These are phyloP conservation scores for Drosophila chauvacae DNA, from an alignment of 1,140 invertebrate species.

Conservation along the genomic window DNA sequence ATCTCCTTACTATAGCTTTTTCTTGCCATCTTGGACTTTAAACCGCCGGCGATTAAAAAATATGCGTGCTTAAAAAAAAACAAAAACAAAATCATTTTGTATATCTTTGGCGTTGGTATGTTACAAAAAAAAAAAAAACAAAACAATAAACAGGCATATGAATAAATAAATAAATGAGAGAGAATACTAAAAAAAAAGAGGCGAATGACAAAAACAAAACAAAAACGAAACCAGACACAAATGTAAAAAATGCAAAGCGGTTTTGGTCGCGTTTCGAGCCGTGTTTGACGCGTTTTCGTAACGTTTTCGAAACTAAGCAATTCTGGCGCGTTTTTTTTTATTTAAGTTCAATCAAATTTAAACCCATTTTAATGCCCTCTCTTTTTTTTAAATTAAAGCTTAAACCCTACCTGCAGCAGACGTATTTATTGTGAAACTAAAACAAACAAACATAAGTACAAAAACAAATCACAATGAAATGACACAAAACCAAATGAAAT, in stretches of 20 bases:
- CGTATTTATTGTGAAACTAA: conserved; percentile 61
- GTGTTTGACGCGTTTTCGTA: conserved; percentile 21
- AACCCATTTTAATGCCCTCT: neutral
- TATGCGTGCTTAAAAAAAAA: conserved; percentile 24
- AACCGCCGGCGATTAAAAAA: conserved; percentile 29
- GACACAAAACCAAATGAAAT: conserved; percentile 35
- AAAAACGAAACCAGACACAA: conserved; percentile 37
- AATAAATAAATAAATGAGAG: conserved; percentile 37
- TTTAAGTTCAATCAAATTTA: neutral
- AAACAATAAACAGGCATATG: conserved; percentile 20
- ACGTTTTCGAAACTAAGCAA: neutral
- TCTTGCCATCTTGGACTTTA: conserved; percentile 39
- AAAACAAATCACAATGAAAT: conserved; percentile 48
- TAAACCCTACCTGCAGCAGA: conserved; percentile 17
- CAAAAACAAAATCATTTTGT: conserved; percentile 22
- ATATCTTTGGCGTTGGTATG: conserved; percentile 13
- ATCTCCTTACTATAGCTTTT: conserved; percentile 22
- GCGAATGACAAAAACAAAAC: conserved; percentile 68
- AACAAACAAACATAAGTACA: conserved; percentile 49
- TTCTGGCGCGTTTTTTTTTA: neutral
- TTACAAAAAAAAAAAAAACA: conserved; percentile 5
- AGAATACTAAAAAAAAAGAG: conserved; percentile 14
- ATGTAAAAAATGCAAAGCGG: conserved; percentile 11
- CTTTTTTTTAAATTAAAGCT: conserved; percentile 3
- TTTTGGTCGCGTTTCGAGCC: conserved; percentile 4